Evolutionary conservation across 2,113 vertebrate species (phyloP), one percentile per base, ranked within the genome.

Genomic region (Dolichallabes microphthalmus): DNA sequence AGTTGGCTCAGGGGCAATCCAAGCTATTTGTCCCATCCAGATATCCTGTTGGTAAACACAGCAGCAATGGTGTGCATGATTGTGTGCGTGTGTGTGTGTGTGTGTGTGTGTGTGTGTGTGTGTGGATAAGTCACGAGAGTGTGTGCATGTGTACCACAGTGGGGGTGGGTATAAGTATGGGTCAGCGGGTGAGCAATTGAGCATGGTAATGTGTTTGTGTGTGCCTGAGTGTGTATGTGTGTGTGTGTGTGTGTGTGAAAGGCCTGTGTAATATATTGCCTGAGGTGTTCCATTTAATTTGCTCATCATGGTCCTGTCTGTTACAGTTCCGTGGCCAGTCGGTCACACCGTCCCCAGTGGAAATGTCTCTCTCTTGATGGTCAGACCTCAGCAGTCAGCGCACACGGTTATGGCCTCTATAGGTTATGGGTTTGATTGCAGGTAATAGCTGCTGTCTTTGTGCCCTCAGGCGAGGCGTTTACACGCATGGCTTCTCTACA

Each of bases 251-350:
- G 35, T 45, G 63, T 71, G 63, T 25, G 35, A 89, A 85, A 88
- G 90, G 87, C 85, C 82, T 55, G 88, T 92, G 91, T 91, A 74
- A 84, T 80, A 74, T 74, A 78, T 84, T 55, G 80, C 84, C 76
- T 35, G 80, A 25, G 58, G 86, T 90, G 63, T 53, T 85, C 86
- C n/a, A 86, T 90, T 87, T 92, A 87, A 92, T 93, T 93, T 90
- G 82, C 84, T 88, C 87, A 87, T 86, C 89, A 90, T 88, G 91
- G 91, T 92, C 83, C 88, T 90, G 89, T 86, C 82, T 83, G 82
- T 87, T 73, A 90, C 27, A 89, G 84, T 92, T 91, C 91, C 85
- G 69, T 57, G 1, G 76, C 32, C 88, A 60, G 87, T 88, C 64
- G 86, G 87, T 84, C 82, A 88, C 88, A 86, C 45, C 1, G 55